A percentile compares a stretch with the other conserved stretches of the same genome.
These are phyloP conservation scores for Volucella inflata DNA, from an alignment of 2,888 invertebrate genomes.

Conservation along the genomic window DNA sequence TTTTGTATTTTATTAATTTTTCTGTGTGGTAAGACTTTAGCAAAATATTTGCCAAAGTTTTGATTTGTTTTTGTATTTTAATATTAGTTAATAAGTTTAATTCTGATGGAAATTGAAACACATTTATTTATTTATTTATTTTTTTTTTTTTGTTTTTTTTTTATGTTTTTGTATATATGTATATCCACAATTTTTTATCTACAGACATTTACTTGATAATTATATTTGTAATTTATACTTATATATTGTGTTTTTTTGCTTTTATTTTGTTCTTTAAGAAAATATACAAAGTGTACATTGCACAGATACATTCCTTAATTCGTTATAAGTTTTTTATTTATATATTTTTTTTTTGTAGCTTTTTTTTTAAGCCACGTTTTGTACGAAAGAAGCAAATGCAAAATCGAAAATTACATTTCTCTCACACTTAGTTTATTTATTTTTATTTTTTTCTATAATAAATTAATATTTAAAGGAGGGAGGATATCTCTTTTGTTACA, in stretches of 20 bases:
- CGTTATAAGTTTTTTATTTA: slow-evolving; percentile 11
- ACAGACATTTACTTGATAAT: slow-evolving; percentile 66
- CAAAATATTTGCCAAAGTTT: slow-evolving; percentile 61
- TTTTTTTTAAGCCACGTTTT: slow-evolving; percentile 58
- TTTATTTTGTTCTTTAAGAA: slow-evolving; percentile 55
- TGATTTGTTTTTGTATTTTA: slow-evolving; percentile 12
- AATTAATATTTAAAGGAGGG: slow-evolving; percentile 43
- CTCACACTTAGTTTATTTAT: slow-evolving; percentile 44
- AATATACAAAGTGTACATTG: slow-evolving; percentile 66
- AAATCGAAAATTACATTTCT: slow-evolving; percentile 54
- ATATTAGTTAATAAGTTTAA: slow-evolving; percentile 46
- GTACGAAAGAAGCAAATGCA: slow-evolving; percentile 66
- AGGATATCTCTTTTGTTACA: slow-evolving; percentile 46
- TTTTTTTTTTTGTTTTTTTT: slow-evolving; percentile 24
- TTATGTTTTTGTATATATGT: slow-evolving; percentile 27
- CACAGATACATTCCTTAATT: slow-evolving; percentile 44
- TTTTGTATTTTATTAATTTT: slow-evolving; percentile 55
- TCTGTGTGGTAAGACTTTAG: slow-evolving; percentile 67
- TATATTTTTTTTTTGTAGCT: slow-evolving; percentile 33
- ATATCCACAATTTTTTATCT: slow-evolving; percentile 54
- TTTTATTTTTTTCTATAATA: background rate
- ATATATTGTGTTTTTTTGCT: slow-evolving; percentile 35
- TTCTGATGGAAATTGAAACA: slow-evolving; percentile 69
- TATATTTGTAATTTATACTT: slow-evolving; percentile 47
- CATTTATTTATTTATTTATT: slow-evolving; percentile 54